These are phyloP conservation scores for Odocoileus hemionus DNA, from an alignment of 2,113 vertebrate species.

Conservation along the genomic window DNA sequence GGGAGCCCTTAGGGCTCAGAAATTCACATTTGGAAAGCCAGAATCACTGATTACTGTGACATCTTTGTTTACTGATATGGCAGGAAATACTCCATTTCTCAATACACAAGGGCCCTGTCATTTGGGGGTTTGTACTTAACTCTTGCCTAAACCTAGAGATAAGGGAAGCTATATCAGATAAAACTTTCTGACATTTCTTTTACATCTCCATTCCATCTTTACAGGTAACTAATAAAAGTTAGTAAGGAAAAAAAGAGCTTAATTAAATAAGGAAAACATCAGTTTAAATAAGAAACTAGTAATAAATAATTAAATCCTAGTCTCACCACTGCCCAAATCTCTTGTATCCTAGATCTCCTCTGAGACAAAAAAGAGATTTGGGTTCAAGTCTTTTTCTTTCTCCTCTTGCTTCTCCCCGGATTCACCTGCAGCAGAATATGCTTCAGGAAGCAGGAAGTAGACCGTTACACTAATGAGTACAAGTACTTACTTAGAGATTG, in stretches of 20 bases:
- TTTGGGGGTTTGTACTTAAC: not conserved
- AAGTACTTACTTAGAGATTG: not conserved
- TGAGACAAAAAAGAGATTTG: not conserved
- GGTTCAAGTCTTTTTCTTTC: not conserved
- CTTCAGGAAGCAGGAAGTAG: not conserved
- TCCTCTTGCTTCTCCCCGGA: not conserved
- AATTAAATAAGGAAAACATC: not conserved
- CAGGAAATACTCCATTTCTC: not conserved
- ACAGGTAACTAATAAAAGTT: not conserved
- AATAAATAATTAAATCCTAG: not conserved
- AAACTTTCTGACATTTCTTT: not conserved
- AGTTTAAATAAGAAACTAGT: not conserved
- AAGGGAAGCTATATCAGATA: not conserved
- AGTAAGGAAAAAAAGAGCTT: not conserved
- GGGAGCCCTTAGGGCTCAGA: not conserved
- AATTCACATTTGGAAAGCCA: not conserved
- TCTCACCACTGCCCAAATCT: not conserved
- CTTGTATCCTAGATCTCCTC: not conserved
- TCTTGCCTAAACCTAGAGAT: not conserved
- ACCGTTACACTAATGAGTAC: not conserved
- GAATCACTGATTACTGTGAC: not conserved
- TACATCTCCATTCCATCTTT: not conserved
- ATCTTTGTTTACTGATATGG: not conserved
- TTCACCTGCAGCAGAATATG: not conserved
- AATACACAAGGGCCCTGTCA: not conserved